phyloP scores from a whole-genome alignment of 2,888 invertebrate species.

The Crossocerus cetratus region DNA sequence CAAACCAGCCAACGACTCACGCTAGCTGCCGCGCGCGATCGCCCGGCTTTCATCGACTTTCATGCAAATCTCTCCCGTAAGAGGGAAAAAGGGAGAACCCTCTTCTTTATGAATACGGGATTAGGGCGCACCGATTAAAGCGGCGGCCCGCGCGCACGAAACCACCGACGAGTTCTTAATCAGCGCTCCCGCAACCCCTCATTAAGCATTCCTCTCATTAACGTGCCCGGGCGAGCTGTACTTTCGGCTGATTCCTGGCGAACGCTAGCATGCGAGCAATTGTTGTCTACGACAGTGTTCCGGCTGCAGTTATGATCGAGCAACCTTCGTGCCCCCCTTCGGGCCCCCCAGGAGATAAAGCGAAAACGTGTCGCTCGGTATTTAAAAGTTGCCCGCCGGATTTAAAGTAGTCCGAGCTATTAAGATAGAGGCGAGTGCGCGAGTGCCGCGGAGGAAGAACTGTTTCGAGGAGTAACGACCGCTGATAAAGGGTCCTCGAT shows the following conservation, averaged over 20 bases:
- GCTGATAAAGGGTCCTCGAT: slow-evolving; percentile 8
- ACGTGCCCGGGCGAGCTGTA: slow-evolving; percentile 23
- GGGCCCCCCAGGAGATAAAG: no score
- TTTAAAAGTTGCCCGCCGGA: no score
- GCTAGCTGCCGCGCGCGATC: slow-evolving; percentile 34
- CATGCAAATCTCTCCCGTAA: slow-evolving; percentile 50
- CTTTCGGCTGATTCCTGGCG: no score
- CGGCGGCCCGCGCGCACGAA: no score
- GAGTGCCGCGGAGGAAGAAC: neutral
- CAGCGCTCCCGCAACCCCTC: slow-evolving; percentile 47
- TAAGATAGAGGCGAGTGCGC: neutral
- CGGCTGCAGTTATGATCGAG: no score
- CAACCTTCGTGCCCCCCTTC: no score
- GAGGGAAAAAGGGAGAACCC: slow-evolving; percentile 21
- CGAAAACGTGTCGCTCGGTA: no score
- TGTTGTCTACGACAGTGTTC: no score
- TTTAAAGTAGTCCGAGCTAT: no score
- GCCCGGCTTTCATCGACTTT: slow-evolving; percentile 40
- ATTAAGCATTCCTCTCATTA: slow-evolving; percentile 56
- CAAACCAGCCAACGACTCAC: slow-evolving; percentile 17
- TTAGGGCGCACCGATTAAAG: slow-evolving; percentile 43
- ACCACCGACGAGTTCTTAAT: slow-evolving; percentile 53
- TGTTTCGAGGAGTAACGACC: neutral
- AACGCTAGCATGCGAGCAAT: no score
- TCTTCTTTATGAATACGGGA: slow-evolving; percentile 59